phyloP scores from a whole-genome alignment of 2,113 vertebrate species.

The Pelodiscus sinensis region DNA sequence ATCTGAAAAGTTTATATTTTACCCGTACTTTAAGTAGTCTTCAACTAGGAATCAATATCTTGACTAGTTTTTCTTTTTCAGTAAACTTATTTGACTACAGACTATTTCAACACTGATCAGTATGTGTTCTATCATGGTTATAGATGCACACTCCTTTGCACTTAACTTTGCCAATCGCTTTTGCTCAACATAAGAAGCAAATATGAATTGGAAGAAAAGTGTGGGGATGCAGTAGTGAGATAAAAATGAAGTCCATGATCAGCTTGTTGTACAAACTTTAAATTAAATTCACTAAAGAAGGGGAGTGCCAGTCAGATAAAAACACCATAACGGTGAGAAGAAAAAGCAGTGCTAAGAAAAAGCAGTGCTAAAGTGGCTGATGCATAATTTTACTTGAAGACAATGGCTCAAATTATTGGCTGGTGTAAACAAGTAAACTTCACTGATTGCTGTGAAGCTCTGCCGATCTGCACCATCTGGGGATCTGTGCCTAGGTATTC shows the following conservation, averaged over 20 bases:
- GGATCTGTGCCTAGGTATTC: neutral
- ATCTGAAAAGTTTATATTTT: rapidly evolving
- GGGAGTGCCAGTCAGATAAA: neutral
- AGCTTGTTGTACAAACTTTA: neutral
- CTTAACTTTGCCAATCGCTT: neutral
- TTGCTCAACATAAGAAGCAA: neutral
- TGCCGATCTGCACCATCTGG: neutral
- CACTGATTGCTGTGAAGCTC: neutral
- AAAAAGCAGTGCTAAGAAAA: neutral
- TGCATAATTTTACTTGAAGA: neutral
- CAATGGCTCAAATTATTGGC: neutral
- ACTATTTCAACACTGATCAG: neutral
- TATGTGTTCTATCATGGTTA: neutral
- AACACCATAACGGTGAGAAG: neutral
- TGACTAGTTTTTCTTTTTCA: neutral
- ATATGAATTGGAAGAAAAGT: neutral
- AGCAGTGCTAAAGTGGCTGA: neutral
- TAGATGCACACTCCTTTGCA: rapidly evolving
- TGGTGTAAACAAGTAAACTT: neutral
- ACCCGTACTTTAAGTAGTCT: rapidly evolving
- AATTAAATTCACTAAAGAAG: neutral
- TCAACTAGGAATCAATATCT: neutral
- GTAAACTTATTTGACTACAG: neutral
- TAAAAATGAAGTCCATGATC: neutral
- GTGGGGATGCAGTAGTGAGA: neutral